Percentiles rank a stretch among this genome's conserved stretches.
Conservation (phyloP, 2,113 vertebrate species). For the Gymnobelideus leadbeateri region DNA sequence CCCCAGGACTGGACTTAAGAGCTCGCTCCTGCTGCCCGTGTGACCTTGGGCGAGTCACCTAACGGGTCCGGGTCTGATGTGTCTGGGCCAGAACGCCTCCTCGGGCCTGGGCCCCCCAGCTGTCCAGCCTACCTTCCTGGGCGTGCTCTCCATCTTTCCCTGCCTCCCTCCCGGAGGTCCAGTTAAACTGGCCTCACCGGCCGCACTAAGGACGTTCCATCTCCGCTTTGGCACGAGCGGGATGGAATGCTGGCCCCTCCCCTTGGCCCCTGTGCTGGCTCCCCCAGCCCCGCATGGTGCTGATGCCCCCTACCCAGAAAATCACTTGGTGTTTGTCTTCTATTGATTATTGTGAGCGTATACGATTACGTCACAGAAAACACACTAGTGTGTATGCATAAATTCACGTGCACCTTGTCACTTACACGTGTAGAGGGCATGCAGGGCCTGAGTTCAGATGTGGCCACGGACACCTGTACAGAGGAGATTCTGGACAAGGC, state of each 20-base stretch:
- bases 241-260: neutral
- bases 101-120: neutral
- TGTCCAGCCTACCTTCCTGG: neutral
- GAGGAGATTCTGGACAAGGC: neutral
- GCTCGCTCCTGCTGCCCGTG: neutral
- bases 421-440: neutral
- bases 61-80: neutral
- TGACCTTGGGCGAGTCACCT: neutral
- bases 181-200: neutral
- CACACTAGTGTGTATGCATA: no score
- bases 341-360: accelerated
- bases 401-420: no score
- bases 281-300: neutral
- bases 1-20: neutral
- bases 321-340: neutral
- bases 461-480: neutral
- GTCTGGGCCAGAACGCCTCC: neutral
- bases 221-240: neutral
- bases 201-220: no score
- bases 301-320: neutral
- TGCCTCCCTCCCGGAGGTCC: neutral
- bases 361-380: neutral
- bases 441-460: neutral
- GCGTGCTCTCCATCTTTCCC: neutral
- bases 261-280: neutral